Evolutionary conservation across 2,113 vertebrate genomes (phyloP).

Genomic region (Pachypanchax playfairii): DNA sequence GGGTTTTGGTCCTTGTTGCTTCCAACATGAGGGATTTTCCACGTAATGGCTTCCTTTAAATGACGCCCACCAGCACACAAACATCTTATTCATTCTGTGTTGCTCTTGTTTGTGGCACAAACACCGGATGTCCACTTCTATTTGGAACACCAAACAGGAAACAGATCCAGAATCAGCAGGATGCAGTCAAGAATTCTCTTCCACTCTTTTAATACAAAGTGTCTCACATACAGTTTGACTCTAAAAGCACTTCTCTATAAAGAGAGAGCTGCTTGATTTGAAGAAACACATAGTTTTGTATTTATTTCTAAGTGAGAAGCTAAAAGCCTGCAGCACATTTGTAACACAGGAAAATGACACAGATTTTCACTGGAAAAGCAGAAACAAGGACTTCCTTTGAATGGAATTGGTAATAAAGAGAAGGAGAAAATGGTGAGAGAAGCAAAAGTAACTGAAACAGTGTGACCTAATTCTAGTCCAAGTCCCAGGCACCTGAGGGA

Average conservation of each 20-base stretch:
- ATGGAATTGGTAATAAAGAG: not conserved
- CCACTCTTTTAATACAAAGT: too few species aligned
- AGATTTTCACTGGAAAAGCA: not conserved
- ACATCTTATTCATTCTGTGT: not conserved
- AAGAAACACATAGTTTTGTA: conserved; percentile 27
- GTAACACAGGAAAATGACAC: conserved; percentile 1
- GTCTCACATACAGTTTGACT: too few species aligned
- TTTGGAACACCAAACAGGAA: conserved; percentile 51
- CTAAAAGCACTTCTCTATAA: conserved; percentile 6
- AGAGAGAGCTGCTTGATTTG: not conserved
- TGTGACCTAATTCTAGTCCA: conserved; percentile 63
- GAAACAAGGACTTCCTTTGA: not conserved
- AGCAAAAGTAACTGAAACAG: conserved; percentile 28
- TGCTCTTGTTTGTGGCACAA: conserved; percentile 21
- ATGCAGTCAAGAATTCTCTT: not conserved
- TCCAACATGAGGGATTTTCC: conserved; percentile 19
- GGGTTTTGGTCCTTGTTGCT: not conserved
- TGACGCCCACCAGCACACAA: not conserved
- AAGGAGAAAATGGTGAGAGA: conserved; percentile 11
- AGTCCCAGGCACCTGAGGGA: conserved; percentile 47
- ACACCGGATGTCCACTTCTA: conserved; percentile 41
- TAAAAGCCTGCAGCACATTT: conserved; percentile 19
- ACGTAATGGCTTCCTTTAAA: conserved; percentile 6
- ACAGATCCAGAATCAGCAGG: conserved; percentile 47
- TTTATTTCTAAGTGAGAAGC: conserved; percentile 36